Evolutionary conservation across 2,888 invertebrate species (phyloP).

Genomic region (Noctua fimbriata): DNA sequence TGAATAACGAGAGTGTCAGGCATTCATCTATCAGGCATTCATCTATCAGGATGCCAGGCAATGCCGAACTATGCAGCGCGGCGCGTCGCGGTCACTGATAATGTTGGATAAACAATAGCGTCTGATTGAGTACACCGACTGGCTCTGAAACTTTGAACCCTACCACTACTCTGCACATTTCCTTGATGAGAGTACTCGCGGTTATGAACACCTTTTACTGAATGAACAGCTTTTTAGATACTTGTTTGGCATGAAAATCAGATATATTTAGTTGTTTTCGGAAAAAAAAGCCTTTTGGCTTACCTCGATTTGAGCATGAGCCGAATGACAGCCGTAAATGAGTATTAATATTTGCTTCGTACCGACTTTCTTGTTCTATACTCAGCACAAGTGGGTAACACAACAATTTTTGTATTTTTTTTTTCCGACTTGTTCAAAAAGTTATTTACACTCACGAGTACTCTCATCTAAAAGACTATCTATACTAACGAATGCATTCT

Average conservation of each 20-base stretch:
- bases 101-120: neutral
- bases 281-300: neutral
- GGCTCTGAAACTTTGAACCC: neutral
- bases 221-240: neutral
- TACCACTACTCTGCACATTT: neutral
- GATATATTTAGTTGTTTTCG: neutral
- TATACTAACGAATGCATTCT: neutral
- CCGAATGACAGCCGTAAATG: neutral
- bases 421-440: neutral
- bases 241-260: neutral
- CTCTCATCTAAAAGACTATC: neutral
- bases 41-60: neutral
- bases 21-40: neutral
- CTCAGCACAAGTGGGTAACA: neutral
- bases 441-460: neutral
- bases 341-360: neutral
- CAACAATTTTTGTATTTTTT: neutral
- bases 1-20: neutral
- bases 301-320: neutral
- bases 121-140: neutral
- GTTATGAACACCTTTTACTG: neutral
- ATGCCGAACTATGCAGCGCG: neutral
- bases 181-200: neutral
- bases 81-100: constrained; percentile 3
- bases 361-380: neutral